phyloP scores from a whole-genome alignment of 23 tunicate genomes.

The Oikopleura dioica region DNA sequence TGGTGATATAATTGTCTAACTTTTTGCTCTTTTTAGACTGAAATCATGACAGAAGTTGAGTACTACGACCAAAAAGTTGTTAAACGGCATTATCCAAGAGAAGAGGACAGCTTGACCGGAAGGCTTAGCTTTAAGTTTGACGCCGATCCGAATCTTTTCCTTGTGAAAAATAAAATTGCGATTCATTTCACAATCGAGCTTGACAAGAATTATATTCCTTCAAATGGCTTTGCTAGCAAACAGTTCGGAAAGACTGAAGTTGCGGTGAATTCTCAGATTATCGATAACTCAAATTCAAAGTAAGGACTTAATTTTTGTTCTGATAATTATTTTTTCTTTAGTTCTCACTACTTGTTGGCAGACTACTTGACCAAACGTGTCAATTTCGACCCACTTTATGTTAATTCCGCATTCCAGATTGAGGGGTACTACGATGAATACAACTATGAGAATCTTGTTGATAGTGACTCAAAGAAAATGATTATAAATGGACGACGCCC shows the following conservation, averaged over 20 bases:
- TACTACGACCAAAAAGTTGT: background rate
- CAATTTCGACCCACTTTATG: background rate
- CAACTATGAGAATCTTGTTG: background rate
- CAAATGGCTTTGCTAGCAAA: background rate
- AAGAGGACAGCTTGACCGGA: background rate
- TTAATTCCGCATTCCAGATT: background rate
- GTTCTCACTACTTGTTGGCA: background rate
- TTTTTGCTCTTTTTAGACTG: background rate
- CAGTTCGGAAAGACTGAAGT: background rate
- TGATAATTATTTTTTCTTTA: background rate
- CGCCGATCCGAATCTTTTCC: background rate
- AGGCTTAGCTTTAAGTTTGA: background rate
- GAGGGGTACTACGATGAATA: conserved; percentile 2
- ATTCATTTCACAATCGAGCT: background rate
- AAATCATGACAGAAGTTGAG: background rate
- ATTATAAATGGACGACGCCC: background rate
- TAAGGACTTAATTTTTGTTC: background rate
- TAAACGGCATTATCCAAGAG: background rate
- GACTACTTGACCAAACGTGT: background rate
- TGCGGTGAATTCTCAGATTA: background rate
- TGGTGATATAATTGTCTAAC: background rate
- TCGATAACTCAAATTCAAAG: background rate
- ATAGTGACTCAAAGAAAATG: background rate
- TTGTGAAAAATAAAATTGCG: background rate
- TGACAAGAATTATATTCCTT: background rate